Conservation (phyloP, 2,888 invertebrate species). For the Nematopogon swammerdamellus region DNA sequence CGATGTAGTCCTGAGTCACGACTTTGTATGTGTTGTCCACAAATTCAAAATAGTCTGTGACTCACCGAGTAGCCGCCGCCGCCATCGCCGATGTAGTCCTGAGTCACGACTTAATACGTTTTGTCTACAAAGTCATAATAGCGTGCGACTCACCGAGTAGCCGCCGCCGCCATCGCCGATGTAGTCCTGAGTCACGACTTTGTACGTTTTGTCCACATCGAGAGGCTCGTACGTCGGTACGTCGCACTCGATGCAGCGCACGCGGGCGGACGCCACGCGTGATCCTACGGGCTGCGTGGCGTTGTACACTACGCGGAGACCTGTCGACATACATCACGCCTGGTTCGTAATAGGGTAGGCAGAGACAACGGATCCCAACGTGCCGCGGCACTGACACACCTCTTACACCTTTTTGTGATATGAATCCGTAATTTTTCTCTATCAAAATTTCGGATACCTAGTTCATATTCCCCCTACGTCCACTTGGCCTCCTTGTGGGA, state of each 20-base stretch:
- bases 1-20: too few relatives aligned
- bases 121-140: too few relatives aligned
- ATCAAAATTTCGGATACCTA: too few relatives aligned
- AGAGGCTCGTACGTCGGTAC: slow-evolving; percentile 62
- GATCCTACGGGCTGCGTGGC: slow-evolving; percentile 53
- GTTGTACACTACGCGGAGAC: slow-evolving; percentile 61
- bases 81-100: slow-evolving; percentile 62
- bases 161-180: slow-evolving; percentile 70
- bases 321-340: slow-evolving; percentile 25
- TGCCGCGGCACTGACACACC: too few relatives aligned
- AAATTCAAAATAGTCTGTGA: too few relatives aligned
- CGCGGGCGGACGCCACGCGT: slow-evolving; percentile 52
- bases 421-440: too few relatives aligned
- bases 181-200: slow-evolving; percentile 59
- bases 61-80: slow-evolving; percentile 65
- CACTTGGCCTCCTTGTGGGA: too few relatives aligned
- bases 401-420: too few relatives aligned
- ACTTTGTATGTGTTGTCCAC: too few relatives aligned
- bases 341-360: too few relatives aligned
- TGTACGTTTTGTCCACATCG: slow-evolving; percentile 53
- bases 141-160: slow-evolving; percentile 50
- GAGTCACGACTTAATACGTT: too few relatives aligned
- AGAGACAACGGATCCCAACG: not conserved
- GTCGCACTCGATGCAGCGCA: slow-evolving; percentile 62
- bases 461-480: too few relatives aligned